phyloP scores from a whole-genome alignment of 37 sponge, comb jelly and placozoan genomes.

The Oscarella lobularis region DNA sequence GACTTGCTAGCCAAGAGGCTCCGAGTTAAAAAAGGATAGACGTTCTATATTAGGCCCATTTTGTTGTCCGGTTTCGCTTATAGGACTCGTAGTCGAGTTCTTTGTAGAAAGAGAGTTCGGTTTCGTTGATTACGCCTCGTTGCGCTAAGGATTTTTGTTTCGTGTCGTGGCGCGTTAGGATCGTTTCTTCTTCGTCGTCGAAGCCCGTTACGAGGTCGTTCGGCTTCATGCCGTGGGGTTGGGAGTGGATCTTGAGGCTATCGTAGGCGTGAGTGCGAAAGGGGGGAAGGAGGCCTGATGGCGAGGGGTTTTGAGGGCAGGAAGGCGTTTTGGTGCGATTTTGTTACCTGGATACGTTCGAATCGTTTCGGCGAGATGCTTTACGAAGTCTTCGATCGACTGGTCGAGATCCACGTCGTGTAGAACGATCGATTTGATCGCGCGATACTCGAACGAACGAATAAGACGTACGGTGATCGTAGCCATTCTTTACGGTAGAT shows the following conservation, averaged over 20 bases:
- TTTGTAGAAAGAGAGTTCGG: neutral
- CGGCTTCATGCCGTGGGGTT: neutral
- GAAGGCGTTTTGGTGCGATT: no score
- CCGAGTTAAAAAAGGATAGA: no score
- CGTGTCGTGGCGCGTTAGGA: neutral
- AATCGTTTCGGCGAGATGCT: neutral
- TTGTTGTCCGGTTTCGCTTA: neutral
- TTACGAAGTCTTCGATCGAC: neutral
- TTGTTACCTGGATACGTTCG: neutral
- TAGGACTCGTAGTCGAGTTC: neutral
- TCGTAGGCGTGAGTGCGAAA: neutral
- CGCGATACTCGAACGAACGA: neutral
- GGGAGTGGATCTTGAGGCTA: neutral
- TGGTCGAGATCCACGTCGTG: neutral
- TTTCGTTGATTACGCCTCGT: neutral
- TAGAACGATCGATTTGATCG: neutral
- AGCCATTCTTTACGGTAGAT: no score
- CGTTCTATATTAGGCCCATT: neutral
- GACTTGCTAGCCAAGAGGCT: no score
- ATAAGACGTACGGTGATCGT: neutral
- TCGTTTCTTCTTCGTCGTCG: neutral
- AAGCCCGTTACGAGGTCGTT: neutral
- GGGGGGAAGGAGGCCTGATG: neutral
- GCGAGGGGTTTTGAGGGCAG: no score
- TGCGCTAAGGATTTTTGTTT: no score